Conservation (phyloP, 2,888 invertebrate species). For the Eumacrocentrus americanus region DNA sequence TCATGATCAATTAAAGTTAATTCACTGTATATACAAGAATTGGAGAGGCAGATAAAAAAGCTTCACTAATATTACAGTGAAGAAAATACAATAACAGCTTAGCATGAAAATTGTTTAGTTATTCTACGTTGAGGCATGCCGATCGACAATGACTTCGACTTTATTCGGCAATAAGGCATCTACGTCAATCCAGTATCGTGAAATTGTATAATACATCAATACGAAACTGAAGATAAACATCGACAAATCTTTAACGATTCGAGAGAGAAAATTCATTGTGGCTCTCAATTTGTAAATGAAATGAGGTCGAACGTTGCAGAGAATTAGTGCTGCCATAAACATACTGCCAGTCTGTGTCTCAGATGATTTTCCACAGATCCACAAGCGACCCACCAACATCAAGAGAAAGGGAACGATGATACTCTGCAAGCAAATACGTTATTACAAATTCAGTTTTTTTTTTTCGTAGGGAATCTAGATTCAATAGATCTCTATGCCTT, state of each 20-base stretch:
- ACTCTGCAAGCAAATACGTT: conserved; percentile 37
- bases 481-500: too few species aligned
- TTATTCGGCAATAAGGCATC: conserved; percentile 21
- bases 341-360: conserved; percentile 40
- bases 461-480: too few species aligned
- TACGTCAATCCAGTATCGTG: conserved; percentile 31
- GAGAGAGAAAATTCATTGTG: conserved; percentile 34
- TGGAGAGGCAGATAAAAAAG: conserved; percentile 6
- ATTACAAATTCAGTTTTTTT: too few species aligned
- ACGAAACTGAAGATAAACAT: conserved; percentile 52
- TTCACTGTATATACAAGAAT: neutral
- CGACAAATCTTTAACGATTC: conserved; percentile 44
- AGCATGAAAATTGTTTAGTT: neutral
- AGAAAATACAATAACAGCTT: conserved; percentile 20
- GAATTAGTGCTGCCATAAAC: conserved; percentile 47
- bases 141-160: conserved; percentile 22
- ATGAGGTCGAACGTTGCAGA: conserved; percentile 51
- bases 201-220: conserved; percentile 39
- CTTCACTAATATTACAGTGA: neutral
- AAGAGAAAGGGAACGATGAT: conserved; percentile 47
- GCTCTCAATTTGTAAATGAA: conserved; percentile 43
- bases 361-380: conserved; percentile 27
- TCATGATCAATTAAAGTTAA: neutral
- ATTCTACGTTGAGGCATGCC: neutral
- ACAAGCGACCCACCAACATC: conserved; percentile 43